Percentiles rank a stretch among this genome's conserved stretches.
phyloP scores from a whole-genome alignment of 2,113 vertebrate species.

The Varanus komodoensis region DNA sequence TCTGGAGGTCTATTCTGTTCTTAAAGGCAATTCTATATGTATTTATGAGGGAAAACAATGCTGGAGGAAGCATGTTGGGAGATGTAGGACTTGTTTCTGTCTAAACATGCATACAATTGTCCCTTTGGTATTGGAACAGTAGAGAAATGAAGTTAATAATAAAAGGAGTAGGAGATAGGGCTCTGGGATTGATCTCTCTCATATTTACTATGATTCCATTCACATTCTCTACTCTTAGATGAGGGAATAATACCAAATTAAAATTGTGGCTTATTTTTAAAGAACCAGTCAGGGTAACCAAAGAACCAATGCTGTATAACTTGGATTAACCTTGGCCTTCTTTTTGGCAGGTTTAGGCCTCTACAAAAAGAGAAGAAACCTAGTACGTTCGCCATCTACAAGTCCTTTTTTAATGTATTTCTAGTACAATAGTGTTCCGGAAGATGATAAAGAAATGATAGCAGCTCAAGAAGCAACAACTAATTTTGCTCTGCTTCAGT shows the following conservation, averaged over 20 bases:
- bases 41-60: too few species aligned
- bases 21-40: not conserved
- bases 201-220: not conserved
- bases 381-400: constrained; percentile 65
- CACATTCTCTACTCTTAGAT: not conserved
- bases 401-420: constrained; percentile 81
- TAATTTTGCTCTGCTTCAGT: constrained; percentile 96
- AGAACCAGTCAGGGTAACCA: not conserved
- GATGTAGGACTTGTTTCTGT: too few species aligned
- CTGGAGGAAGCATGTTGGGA: too few species aligned
- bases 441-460: constrained; percentile 99
- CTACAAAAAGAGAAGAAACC: constrained; percentile 64
- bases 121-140: too few species aligned
- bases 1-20: not conserved
- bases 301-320: not conserved
- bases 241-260: not conserved
- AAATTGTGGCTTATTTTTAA: not conserved
- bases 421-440: constrained; percentile 84
- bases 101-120: too few species aligned
- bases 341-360: constrained; percentile 64
- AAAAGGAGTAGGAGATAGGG: not conserved
- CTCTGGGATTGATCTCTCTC: not conserved
- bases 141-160: too few species aligned
- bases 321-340: not conserved
- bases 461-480: constrained; percentile 99